Evolutionary conservation across 2,113 vertebrate genomes (phyloP).

Genomic region (Tympanuchus pallidicinctus): DNA sequence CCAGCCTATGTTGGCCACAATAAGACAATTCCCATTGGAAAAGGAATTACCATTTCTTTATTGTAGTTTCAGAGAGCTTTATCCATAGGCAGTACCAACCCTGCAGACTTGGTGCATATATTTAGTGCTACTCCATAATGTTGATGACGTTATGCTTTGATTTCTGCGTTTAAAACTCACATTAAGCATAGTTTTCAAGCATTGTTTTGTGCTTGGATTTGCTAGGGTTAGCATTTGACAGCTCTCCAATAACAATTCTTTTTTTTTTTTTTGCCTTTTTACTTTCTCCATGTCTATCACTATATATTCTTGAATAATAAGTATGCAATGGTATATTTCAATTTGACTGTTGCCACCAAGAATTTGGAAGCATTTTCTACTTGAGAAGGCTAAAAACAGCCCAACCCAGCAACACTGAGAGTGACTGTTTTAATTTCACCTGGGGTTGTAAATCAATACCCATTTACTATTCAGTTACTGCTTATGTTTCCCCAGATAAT

Average conservation of each 20-base stretch:
- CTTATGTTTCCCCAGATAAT: conserved; percentile 73
- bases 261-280: neutral
- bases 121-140: neutral
- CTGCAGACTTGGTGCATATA: neutral
- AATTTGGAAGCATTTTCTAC: conserved; percentile 21
- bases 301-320: neutral
- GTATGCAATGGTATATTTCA: neutral
- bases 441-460: conserved; percentile 77
- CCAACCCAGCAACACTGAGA: neutral
- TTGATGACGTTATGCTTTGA: neutral
- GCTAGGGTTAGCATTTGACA: neutral
- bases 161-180: neutral
- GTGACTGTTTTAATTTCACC: conserved; percentile 71
- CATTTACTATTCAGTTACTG: conserved; percentile 72
- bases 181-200: neutral
- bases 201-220: neutral
- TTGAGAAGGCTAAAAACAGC: conserved; percentile 1
- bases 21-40: conserved; percentile 41
- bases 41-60: conserved; percentile 47
- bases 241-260: neutral
- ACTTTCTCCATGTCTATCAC: neutral
- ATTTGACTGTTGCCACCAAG: neutral
- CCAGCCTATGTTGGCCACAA: neutral
- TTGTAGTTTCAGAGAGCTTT: conserved; percentile 33
- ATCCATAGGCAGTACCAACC: neutral